phyloP scores from a whole-genome alignment of 2,888 invertebrate species.

The Temnothorax ravouxi region DNA sequence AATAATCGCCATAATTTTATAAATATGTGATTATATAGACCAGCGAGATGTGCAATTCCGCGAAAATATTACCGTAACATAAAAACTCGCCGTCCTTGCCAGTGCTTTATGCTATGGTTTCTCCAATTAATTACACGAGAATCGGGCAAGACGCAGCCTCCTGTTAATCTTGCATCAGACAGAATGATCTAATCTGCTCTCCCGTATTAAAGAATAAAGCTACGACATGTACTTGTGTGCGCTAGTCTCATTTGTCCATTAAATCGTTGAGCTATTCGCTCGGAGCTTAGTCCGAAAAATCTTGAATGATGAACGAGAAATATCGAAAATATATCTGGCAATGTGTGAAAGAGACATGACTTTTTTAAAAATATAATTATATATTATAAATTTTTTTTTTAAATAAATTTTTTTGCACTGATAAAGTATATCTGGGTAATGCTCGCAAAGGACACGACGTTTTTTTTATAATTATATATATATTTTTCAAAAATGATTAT shows the following conservation, averaged over 20 bases:
- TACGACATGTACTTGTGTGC: too few relatives aligned
- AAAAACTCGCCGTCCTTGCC: conserved; percentile 68
- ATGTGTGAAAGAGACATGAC: not conserved
- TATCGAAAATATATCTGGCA: not conserved
- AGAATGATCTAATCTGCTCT: conserved; percentile 33
- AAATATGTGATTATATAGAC: conserved; percentile 60
- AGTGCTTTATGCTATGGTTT: conserved; percentile 25
- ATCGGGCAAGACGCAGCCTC: conserved; percentile 59
- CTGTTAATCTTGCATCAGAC: conserved; percentile 68
- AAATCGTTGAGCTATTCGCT: not conserved
- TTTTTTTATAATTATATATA: not conserved
- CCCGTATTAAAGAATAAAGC: not conserved
- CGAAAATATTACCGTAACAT: conserved; percentile 14
- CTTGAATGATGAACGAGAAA: not conserved
- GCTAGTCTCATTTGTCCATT: not conserved
- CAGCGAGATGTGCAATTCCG: conserved; percentile 11
- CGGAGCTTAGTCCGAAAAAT: not conserved
- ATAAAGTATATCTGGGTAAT: not conserved
- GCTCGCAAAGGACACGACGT: not conserved
- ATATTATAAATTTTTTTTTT: not conserved
- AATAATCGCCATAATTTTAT: conserved; percentile 63
- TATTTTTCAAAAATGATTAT: not conserved
- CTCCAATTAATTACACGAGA: conserved; percentile 22
- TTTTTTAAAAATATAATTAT: not conserved
- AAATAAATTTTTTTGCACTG: not conserved